phyloP scores from a whole-genome alignment of 2,888 invertebrate species.

The Torymus aiolomorphi region DNA sequence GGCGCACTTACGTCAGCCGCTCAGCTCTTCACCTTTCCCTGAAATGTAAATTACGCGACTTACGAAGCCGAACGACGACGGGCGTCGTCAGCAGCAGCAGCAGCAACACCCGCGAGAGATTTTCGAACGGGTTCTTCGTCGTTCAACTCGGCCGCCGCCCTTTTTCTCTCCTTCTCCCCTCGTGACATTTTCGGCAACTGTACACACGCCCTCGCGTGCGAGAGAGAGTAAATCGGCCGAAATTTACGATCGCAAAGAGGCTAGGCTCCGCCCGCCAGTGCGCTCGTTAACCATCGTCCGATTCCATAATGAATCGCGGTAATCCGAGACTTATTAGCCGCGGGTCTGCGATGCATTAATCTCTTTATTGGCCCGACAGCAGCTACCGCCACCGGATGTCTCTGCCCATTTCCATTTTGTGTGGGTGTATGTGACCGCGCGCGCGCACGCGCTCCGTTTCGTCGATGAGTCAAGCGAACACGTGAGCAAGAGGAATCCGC shows the following conservation, averaged over 20 bases:
- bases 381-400: conserved; percentile 30
- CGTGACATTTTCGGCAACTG: too few species aligned
- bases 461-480: conserved; percentile 13
- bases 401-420: conserved; percentile 21
- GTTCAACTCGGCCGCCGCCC: too few species aligned
- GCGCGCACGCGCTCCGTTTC: neutral
- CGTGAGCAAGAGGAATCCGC: too few species aligned
- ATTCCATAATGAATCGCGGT: conserved; percentile 57
- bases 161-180: too few species aligned
- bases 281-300: conserved; percentile 56
- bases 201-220: neutral
- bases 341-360: conserved; percentile 42
- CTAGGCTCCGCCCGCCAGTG: conserved; percentile 39
- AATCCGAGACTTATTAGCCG: conserved; percentile 60
- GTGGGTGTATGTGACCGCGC: neutral
- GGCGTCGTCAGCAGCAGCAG: too few species aligned
- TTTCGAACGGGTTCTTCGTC: too few species aligned
- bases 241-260: conserved; percentile 49
- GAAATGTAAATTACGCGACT: too few species aligned
- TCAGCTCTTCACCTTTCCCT: too few species aligned
- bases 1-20: too few species aligned
- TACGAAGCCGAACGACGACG: too few species aligned
- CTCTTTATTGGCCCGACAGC: conserved; percentile 42
- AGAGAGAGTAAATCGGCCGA: conserved; percentile 37
- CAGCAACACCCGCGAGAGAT: too few species aligned